A percentile compares a stretch with the other conserved stretches of the same genome.
These are phyloP conservation scores for Euphydryas editha DNA, from an alignment of 2,888 invertebrate species.

Conservation along the genomic window DNA sequence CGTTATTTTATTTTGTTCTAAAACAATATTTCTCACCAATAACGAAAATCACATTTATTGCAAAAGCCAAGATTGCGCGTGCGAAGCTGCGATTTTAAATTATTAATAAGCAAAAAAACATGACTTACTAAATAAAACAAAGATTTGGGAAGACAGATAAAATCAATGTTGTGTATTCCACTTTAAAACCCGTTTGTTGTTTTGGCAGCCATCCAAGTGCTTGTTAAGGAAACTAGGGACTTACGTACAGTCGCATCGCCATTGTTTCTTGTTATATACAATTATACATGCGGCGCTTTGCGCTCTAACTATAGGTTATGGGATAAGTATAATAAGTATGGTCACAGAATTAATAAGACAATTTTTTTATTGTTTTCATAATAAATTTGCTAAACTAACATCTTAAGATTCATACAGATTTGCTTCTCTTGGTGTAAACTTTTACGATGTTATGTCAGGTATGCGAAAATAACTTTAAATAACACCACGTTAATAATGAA, in stretches of 20 bases:
- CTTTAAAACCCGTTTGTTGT: constrained; percentile 60
- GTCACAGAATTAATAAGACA: not conserved
- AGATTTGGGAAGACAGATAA: constrained; percentile 22
- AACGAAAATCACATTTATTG: too few relatives aligned
- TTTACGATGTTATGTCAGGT: too few relatives aligned
- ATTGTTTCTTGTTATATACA: constrained; percentile 63
- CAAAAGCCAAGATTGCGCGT: too few relatives aligned
- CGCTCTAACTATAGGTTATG: not conserved
- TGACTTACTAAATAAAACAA: constrained; percentile 12
- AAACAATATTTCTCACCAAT: too few relatives aligned
- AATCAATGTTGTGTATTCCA: constrained; percentile 32
- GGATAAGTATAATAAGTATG: not conserved
- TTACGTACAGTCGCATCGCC: constrained; percentile 58
- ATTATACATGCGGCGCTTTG: constrained; percentile 1
- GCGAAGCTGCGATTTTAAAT: too few relatives aligned
- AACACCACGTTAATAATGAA: too few relatives aligned
- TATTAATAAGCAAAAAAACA: not conserved
- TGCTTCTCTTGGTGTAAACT: too few relatives aligned
- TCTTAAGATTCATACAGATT: too few relatives aligned
- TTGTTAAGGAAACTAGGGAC: constrained; percentile 76
- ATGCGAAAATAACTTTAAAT: too few relatives aligned
- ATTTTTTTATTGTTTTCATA: too few relatives aligned
- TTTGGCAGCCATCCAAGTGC: constrained; percentile 76
- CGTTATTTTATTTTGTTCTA: too few relatives aligned
- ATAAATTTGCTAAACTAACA: too few relatives aligned